Percentiles rank a stretch among this genome's conserved stretches.
Conservation (phyloP, 1,140 invertebrate genomes). For the Notospermus geniculatus region DNA sequence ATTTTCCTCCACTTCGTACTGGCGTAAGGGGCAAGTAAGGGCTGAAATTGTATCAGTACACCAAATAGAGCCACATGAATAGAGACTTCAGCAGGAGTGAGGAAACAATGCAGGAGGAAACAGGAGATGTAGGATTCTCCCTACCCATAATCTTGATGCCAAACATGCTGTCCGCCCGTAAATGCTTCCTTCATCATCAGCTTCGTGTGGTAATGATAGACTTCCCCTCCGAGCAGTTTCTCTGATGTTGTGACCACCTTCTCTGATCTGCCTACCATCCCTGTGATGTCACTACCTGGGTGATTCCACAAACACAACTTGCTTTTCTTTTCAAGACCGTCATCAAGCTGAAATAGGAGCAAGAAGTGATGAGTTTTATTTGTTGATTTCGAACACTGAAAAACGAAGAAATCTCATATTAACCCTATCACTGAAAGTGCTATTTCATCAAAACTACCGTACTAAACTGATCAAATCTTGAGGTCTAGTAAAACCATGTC, state of each 20-base stretch:
- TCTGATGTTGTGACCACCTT: constrained; percentile 43
- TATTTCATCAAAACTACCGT: no score
- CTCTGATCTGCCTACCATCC: constrained; percentile 41
- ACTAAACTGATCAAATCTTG: no score
- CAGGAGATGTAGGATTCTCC: neutral
- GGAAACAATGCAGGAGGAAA: no score
- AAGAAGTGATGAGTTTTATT: no score
- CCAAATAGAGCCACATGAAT: no score
- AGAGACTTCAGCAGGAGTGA: no score
- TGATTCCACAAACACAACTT: constrained; percentile 39
- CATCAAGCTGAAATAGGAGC: constrained; percentile 22
- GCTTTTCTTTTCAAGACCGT: constrained; percentile 30
- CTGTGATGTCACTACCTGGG: constrained; percentile 45
- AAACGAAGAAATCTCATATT: no score
- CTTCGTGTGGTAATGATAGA: constrained; percentile 37
- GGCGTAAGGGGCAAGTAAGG: neutral
- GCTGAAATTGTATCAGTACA: neutral
- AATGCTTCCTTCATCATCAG: constrained; percentile 34
- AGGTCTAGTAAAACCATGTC: no score
- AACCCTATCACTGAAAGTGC: no score
- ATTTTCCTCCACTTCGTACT: no score
- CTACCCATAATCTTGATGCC: constrained; percentile 39
- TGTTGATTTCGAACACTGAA: no score
- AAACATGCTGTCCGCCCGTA: constrained; percentile 28
- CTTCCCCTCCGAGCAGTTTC: constrained; percentile 29